Percentiles rank a stretch among this genome's conserved stretches.
These are phyloP conservation scores for Myotis findleyi DNA, from an alignment of 2,797 vertebrate species.

Conservation along the genomic window DNA sequence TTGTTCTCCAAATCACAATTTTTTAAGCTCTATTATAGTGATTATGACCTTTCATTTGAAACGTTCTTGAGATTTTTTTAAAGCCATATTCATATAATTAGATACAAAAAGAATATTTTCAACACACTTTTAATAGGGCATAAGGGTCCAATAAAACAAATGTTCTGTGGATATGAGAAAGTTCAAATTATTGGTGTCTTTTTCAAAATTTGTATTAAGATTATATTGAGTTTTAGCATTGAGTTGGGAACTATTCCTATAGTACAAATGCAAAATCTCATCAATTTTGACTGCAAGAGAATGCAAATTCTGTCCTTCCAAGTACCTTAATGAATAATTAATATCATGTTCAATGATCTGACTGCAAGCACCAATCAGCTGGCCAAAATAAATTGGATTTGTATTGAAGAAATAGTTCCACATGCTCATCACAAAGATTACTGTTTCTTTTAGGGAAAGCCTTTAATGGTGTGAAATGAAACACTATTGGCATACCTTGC, in stretches of 20 bases:
- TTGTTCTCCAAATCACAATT: constrained; percentile 72
- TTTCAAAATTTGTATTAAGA: constrained; percentile 80
- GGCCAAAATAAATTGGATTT: constrained; percentile 86
- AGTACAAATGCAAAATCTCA: constrained; percentile 80
- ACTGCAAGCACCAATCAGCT: constrained; percentile 84
- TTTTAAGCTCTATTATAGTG: constrained; percentile 79
- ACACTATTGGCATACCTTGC: constrained; percentile 83
- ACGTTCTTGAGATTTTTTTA: constrained; percentile 76
- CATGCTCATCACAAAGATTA: constrained; percentile 85
- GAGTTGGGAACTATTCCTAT: constrained; percentile 80
- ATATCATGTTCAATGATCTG: constrained; percentile 86
- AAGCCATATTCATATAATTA: constrained; percentile 73
- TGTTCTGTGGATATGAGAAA: constrained; percentile 81
- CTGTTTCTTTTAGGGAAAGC: constrained; percentile 86
- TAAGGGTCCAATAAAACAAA: constrained; percentile 85
- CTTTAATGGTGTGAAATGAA: constrained; percentile 85
- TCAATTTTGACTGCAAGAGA: constrained; percentile 84
- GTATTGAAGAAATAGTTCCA: constrained; percentile 85
- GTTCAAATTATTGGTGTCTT: constrained; percentile 83
- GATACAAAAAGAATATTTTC: constrained; percentile 80
- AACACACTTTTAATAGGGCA: constrained; percentile 81
- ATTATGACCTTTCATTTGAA: constrained; percentile 84
- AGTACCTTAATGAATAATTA: constrained; percentile 88
- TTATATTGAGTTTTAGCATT: constrained; percentile 80
- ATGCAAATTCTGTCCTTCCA: constrained; percentile 85